A percentile compares a stretch with the other conserved stretches of the same genome.
These are phyloP conservation scores for Xiphorhynchus erythropygius DNA, from an alignment of 2,797 vertebrate genomes.

Conservation along the genomic window DNA sequence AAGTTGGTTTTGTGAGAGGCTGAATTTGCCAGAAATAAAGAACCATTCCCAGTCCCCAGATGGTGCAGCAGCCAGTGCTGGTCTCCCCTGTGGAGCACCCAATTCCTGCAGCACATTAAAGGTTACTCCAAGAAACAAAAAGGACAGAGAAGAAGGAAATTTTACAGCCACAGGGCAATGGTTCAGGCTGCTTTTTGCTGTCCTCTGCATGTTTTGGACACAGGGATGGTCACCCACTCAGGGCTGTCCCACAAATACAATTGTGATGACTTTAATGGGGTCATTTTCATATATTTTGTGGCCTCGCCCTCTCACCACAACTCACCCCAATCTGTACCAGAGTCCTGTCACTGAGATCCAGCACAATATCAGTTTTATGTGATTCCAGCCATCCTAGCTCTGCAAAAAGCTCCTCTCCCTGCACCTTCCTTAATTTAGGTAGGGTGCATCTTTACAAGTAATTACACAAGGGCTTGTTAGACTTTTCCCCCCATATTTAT, in stretches of 20 bases:
- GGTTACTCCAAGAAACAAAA: background rate
- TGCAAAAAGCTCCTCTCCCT: background rate
- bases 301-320: background rate
- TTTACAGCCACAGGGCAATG: background rate
- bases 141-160: background rate
- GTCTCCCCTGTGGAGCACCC: slow-evolving; percentile 29
- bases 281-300: background rate
- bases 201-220: background rate
- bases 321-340: background rate
- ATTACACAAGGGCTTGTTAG: background rate
- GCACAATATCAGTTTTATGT: background rate
- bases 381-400: background rate
- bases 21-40: background rate
- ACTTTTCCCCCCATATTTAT: background rate
- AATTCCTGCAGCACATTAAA: background rate
- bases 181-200: background rate
- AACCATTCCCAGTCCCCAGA: background rate
- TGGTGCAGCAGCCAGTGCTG: background rate
- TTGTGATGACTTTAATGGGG: background rate
- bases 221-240: background rate
- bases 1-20: background rate
- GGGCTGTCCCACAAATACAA: background rate
- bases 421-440: background rate
- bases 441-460: background rate
- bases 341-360: background rate